These are phyloP conservation scores for Oryzias sinensis DNA, from an alignment of 2,797 vertebrate genomes.

Conservation along the genomic window DNA sequence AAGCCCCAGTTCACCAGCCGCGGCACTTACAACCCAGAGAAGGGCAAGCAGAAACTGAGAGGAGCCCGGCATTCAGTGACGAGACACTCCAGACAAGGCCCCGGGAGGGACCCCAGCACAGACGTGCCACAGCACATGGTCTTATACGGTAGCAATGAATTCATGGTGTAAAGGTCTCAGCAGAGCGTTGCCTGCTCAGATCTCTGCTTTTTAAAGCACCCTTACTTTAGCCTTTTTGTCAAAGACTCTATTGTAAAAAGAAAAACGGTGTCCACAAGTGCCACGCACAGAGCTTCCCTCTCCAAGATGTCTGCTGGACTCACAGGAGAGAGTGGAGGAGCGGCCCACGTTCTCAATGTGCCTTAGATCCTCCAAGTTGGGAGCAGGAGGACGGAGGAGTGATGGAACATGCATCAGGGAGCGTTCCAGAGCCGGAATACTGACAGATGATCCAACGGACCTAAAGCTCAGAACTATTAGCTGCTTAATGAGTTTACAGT, in stretches of 20 bases:
- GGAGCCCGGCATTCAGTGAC: slow-evolving; percentile 82
- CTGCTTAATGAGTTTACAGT: slow-evolving; percentile 82
- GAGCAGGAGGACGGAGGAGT: slow-evolving; percentile 63
- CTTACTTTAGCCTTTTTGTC: slow-evolving; percentile 52
- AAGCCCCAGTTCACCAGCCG: slow-evolving; percentile 88
- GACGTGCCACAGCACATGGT: slow-evolving; percentile 81
- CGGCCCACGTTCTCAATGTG: slow-evolving; percentile 48
- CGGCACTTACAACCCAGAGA: slow-evolving; percentile 93
- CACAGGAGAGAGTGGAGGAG: too few species aligned
- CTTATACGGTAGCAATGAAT: slow-evolving; percentile 91
- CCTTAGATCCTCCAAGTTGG: slow-evolving; percentile 59
- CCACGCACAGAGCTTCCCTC: slow-evolving; percentile 53
- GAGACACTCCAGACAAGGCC: slow-evolving; percentile 81
- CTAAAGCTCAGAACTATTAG: slow-evolving; percentile 63
- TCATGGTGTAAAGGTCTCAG: slow-evolving; percentile 90
- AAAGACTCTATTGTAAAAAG: slow-evolving; percentile 32
- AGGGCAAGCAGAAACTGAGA: slow-evolving; percentile 93
- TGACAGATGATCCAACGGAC: slow-evolving; percentile 54
- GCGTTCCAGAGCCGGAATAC: slow-evolving; percentile 47
- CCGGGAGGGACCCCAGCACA: slow-evolving; percentile 76
- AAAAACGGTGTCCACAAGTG: slow-evolving; percentile 65
- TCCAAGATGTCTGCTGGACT: slow-evolving; percentile 4
- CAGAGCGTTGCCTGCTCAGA: slow-evolving; percentile 44
- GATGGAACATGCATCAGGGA: slow-evolving; percentile 50
- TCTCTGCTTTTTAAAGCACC: slow-evolving; percentile 44